Evolutionary conservation across 2,888 invertebrate species (phyloP).

Genomic region (Acanthosepion lycidas): DNA sequence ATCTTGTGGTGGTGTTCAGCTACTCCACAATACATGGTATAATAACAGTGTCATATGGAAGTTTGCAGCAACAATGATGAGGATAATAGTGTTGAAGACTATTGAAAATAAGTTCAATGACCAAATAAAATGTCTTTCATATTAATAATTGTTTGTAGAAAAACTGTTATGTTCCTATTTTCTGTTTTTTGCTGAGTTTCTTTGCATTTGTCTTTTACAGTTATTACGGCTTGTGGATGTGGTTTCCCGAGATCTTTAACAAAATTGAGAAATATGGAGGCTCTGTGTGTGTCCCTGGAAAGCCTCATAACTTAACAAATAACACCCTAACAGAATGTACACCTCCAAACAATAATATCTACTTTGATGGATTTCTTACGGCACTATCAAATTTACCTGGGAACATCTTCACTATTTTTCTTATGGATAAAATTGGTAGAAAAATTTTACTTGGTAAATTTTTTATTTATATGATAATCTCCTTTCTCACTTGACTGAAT

Average conservation of each 20-base stretch:
- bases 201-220: slow-evolving; percentile 75
- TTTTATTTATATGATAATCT: background rate
- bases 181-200: background rate
- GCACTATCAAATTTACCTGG: slow-evolving; percentile 73
- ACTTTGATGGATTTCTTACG: slow-evolving; percentile 71
- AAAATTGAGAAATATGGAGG: slow-evolving; percentile 77
- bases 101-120: no score
- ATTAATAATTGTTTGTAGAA: background rate
- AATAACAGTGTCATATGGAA: no score
- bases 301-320: slow-evolving; percentile 50
- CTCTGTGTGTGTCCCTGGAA: slow-evolving; percentile 63
- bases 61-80: no score
- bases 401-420: slow-evolving; percentile 70
- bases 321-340: slow-evolving; percentile 51
- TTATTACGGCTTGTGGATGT: slow-evolving; percentile 96
- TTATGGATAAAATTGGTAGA: slow-evolving; percentile 73
- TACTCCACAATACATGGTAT: no score
- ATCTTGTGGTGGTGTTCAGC: no score
- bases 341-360: slow-evolving; percentile 62
- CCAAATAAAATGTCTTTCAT: no score
- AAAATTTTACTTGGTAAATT: slow-evolving; percentile 69
- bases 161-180: background rate
- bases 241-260: slow-evolving; percentile 96
- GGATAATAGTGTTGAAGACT: no score
- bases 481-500: background rate